Evolutionary conservation across 2,113 vertebrate species (phyloP), one percentile per base, ranked within the genome.

Genomic region (Dryoscopus gambensis): DNA sequence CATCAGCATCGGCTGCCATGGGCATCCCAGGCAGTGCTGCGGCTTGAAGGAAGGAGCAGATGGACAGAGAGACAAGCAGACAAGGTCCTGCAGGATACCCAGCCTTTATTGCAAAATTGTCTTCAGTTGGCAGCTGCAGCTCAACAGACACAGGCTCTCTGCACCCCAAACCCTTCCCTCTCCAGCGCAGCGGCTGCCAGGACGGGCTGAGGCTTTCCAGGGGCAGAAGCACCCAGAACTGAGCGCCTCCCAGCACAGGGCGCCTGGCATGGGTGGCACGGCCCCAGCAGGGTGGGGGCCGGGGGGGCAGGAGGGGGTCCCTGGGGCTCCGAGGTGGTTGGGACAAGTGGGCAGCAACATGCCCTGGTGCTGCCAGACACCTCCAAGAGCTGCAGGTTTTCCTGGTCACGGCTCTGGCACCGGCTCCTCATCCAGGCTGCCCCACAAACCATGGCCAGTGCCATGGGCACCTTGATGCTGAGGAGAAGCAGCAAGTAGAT

Each of bases 261-360:
- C 0, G 0, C 5, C 17, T 0, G 0, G 37, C 56, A 24, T 0
- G 15, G 52, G 27, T 4, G 21, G 23, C 10, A 5, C 2, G 4
- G 62, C 16, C 6, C 42, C 1, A 5, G 62, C 47, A 59, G 57
- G 21, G n/a, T 4, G 1, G 5, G 12, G 27, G 18, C n/a, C 4
- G 6, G 20, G 25, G n/a, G n/a, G 3, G 1, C 57, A 71, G 57
- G 3, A 63, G 53, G 15, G 7, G 1, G 0, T 16, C 47, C 28
- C 21, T 49, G 47, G 0, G 6, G 24, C 49, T 68, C 17, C 0
- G 2, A 35, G 22, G 15, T 15, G 18, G 1, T 31, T 2, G 76
- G 31, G 30, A 10, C 0, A 1, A 13, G 8, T 3, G 22, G 9
- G 28, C 31, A 53, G 53, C 37, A 16, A 0, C 0, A 4, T n/a